phyloP scores from a whole-genome alignment of 2,797 vertebrate genomes.

The Simalia tracyae region DNA sequence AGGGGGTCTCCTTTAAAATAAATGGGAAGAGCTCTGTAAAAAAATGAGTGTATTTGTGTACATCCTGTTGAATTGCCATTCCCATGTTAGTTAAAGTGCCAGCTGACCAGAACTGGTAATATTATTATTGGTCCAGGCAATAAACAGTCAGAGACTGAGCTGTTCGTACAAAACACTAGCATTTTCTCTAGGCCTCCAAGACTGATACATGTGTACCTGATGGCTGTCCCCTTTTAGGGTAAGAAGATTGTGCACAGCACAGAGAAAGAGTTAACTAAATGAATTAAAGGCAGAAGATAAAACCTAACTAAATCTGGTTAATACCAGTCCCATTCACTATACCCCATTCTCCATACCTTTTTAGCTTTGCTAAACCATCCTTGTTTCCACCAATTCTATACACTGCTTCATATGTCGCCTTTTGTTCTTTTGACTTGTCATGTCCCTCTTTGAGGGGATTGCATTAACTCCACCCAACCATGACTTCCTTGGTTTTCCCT shows the following conservation, averaged over 20 bases:
- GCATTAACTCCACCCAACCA: background rate
- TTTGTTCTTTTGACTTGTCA: background rate
- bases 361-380: background rate
- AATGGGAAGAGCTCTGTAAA: background rate
- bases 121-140: background rate
- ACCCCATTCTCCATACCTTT: background rate
- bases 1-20: background rate
- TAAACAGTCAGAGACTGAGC: background rate
- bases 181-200: background rate
- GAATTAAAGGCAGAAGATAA: background rate
- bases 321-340: background rate
- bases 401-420: background rate
- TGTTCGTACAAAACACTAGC: background rate
- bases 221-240: background rate
- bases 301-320: background rate
- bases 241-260: background rate
- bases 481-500: background rate
- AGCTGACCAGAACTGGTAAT: background rate
- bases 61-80: background rate
- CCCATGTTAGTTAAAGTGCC: background rate
- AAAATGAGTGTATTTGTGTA: background rate
- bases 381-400: background rate
- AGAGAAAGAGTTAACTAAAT: background rate
- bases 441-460: background rate
- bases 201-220: background rate